Percentiles rank a stretch among this genome's conserved stretches.
These are phyloP conservation scores for Anas acuta DNA, from an alignment of 2,797 vertebrate species.

Conservation along the genomic window DNA sequence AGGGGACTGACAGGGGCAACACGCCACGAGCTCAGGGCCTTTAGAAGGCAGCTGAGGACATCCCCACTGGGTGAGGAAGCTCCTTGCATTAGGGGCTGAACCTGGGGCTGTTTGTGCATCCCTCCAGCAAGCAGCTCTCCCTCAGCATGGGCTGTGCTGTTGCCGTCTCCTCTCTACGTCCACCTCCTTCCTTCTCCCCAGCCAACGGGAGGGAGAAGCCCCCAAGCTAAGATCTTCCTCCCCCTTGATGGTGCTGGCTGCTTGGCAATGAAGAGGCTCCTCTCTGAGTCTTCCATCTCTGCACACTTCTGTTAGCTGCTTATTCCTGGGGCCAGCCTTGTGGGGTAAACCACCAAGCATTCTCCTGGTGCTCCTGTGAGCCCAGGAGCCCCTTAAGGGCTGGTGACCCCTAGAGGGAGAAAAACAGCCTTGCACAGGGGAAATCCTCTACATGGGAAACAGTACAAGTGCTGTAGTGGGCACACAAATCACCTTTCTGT, in stretches of 20 bases:
- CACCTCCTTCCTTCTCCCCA: background rate
- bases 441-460: background rate
- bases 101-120: rapidly evolving
- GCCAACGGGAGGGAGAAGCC: background rate
- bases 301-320: background rate
- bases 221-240: background rate
- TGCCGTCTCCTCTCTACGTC: background rate
- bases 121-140: background rate
- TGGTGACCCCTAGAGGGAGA: background rate
- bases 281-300: rapidly evolving
- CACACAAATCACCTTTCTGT: background rate
- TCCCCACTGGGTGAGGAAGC: background rate
- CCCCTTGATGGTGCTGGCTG: background rate
- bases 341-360: background rate
- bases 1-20: background rate
- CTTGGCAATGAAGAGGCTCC: background rate
- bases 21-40: rapidly evolving
- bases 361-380: background rate
- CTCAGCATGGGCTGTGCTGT: background rate
- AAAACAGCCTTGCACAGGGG: background rate
- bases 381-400: background rate
- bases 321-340: background rate
- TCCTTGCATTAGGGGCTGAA: background rate
- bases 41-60: background rate
- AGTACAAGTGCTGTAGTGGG: background rate